Conservation (phyloP, 1,140 invertebrate genomes). For the Saccostrea echinata region DNA sequence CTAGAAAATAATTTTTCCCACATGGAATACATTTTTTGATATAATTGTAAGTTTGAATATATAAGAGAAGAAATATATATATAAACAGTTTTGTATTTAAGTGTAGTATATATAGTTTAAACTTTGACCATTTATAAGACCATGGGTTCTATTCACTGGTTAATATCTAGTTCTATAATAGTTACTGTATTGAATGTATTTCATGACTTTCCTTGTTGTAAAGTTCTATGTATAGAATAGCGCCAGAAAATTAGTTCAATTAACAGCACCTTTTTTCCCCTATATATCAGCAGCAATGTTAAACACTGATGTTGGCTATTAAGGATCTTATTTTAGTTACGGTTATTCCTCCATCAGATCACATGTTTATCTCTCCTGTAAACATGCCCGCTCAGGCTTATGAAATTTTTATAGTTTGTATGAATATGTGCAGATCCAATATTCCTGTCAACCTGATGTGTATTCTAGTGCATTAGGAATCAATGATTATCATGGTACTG, state of each 20-base stretch:
- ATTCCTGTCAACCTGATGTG: neutral
- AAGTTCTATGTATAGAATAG: conserved; percentile 8
- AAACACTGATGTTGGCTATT: neutral
- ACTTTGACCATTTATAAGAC: neutral
- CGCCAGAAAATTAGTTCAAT: neutral
- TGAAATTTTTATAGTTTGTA: conserved; percentile 34
- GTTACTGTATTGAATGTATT: neutral
- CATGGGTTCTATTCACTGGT: neutral
- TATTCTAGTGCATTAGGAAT: conserved; percentile 16
- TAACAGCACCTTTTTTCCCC: neutral
- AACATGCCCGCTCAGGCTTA: neutral
- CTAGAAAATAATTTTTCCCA: neutral
- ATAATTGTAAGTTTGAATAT: neutral
- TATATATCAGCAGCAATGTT: neutral
- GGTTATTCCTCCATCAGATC: neutral
- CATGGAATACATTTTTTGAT: neutral
- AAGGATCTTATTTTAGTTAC: neutral
- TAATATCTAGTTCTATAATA: too few species aligned
- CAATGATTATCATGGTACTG: conserved; percentile 27
- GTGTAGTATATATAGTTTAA: neutral
- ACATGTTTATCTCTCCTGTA: neutral
- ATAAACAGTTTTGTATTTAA: neutral
- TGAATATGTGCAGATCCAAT: conserved; percentile 21
- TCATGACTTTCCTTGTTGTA: neutral
- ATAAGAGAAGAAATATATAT: neutral